phyloP scores from a whole-genome alignment of 2,888 invertebrate species.

The Plebejus argus region DNA sequence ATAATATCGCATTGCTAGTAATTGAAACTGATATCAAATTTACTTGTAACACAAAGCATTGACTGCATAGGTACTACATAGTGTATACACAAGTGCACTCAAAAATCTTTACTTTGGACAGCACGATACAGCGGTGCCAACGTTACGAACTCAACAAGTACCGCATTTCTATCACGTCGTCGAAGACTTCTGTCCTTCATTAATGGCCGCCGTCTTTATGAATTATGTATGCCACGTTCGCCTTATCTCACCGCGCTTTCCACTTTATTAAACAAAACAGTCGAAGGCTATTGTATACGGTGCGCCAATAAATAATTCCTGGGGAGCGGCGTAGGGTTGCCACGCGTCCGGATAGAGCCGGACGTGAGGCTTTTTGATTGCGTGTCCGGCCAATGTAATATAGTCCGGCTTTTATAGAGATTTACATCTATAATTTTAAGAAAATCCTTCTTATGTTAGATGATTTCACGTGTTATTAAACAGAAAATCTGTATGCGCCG shows the following conservation, averaged over 20 bases:
- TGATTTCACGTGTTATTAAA: not conserved
- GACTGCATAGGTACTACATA: too few species aligned
- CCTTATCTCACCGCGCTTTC: slow-evolving; percentile 65
- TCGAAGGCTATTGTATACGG: slow-evolving; percentile 64
- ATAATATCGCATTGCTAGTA: not conserved
- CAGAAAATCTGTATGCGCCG: not conserved
- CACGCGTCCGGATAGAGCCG: not conserved
- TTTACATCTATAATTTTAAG: not conserved
- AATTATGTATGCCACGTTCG: slow-evolving; percentile 67
- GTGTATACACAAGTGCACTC: not conserved
- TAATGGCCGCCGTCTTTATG: slow-evolving; percentile 71
- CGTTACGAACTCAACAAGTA: slow-evolving; percentile 25
- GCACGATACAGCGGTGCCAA: not conserved
- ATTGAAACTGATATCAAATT: not conserved
- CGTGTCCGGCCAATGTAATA: too few species aligned
- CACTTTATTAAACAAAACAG: slow-evolving; percentile 73
- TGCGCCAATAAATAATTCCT: slow-evolving; percentile 73
- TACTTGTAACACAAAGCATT: not conserved
- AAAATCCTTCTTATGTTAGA: not conserved
- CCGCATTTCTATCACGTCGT: slow-evolving; percentile 26
- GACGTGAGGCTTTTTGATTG: not conserved
- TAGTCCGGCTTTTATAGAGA: too few species aligned
- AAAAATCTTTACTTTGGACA: not conserved
- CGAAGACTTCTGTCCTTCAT: slow-evolving; percentile 60
- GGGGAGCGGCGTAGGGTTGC: slow-evolving; percentile 57